These are phyloP conservation scores for Eulemur albifrons DNA, from an alignment of 2,797 vertebrate genomes.

Conservation along the genomic window DNA sequence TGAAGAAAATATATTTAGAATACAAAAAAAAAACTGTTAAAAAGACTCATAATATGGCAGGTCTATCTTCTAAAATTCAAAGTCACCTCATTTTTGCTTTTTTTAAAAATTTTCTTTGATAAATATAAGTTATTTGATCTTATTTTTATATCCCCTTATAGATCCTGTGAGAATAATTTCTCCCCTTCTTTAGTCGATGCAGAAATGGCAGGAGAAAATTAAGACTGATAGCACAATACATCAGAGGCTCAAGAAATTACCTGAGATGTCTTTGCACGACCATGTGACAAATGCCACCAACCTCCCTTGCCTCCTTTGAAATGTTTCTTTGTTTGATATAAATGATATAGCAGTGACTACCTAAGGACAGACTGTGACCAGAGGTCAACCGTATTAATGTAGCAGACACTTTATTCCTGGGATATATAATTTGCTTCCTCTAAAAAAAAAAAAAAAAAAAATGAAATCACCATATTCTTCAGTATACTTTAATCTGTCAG, in stretches of 20 bases:
- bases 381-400: conserved; percentile 44
- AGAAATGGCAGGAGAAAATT: conserved; percentile 56
- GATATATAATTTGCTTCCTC: conserved; percentile 38
- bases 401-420: conserved; percentile 40
- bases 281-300: conserved; percentile 62
- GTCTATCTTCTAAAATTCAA: not conserved
- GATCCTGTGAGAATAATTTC: conserved; percentile 2
- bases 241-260: conserved; percentile 59
- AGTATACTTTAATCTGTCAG: conserved; percentile 44
- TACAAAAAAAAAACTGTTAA: not conserved
- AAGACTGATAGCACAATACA: conserved; percentile 50
- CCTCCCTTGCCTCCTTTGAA: conserved; percentile 32
- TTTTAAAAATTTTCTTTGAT: not conserved
- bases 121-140: conserved; percentile 7
- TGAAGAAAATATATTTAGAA: not conserved
- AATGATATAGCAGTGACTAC: conserved; percentile 43
- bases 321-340: conserved; percentile 65
- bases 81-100: not conserved
- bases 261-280: conserved; percentile 38
- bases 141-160: not conserved
- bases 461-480: not conserved
- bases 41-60: not conserved
- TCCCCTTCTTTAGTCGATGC: not conserved
- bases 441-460: not conserved
- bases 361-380: conserved; percentile 51